Conservation (phyloP, 2,888 invertebrate genomes). For the Gari tellinella region DNA sequence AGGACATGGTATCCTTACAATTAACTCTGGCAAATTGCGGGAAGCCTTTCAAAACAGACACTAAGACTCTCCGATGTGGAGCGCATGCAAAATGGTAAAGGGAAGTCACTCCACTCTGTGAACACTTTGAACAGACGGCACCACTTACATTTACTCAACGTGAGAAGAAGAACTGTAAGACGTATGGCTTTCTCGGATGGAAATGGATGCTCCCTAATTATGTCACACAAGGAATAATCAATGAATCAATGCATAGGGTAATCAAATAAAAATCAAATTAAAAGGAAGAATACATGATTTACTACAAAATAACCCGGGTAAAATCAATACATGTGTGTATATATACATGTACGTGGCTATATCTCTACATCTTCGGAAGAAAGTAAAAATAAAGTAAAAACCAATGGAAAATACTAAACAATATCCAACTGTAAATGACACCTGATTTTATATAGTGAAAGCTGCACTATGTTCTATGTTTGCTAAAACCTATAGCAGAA, state of each 20-base stretch:
- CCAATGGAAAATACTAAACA: not conserved
- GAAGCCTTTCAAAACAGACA: too few relatives aligned
- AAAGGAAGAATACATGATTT: too few relatives aligned
- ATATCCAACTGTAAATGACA: too few relatives aligned
- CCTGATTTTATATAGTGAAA: too few relatives aligned
- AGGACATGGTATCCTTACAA: too few relatives aligned
- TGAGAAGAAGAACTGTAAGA: slow-evolving; percentile 19
- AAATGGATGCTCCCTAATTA: slow-evolving; percentile 34
- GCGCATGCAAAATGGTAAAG: slow-evolving; percentile 10
- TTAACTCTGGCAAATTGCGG: too few relatives aligned
- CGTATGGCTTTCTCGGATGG: slow-evolving; percentile 50
- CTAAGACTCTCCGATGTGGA: too few relatives aligned
- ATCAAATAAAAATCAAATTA: too few relatives aligned
- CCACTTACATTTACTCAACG: slow-evolving; percentile 50
- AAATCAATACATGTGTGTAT: not conserved
- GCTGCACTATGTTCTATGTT: too few relatives aligned
- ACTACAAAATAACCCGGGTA: not conserved
- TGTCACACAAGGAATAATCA: slow-evolving; percentile 15
- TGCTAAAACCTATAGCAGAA: too few relatives aligned
- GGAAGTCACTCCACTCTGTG: slow-evolving; percentile 21
- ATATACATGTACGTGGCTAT: too few relatives aligned
- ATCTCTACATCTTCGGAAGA: not conserved
- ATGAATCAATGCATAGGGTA: not conserved
- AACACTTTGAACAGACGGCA: slow-evolving; percentile 9
- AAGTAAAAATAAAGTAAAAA: not conserved